Conservation (phyloP, 2,797 vertebrate species). For the Sciurus carolinensis region DNA sequence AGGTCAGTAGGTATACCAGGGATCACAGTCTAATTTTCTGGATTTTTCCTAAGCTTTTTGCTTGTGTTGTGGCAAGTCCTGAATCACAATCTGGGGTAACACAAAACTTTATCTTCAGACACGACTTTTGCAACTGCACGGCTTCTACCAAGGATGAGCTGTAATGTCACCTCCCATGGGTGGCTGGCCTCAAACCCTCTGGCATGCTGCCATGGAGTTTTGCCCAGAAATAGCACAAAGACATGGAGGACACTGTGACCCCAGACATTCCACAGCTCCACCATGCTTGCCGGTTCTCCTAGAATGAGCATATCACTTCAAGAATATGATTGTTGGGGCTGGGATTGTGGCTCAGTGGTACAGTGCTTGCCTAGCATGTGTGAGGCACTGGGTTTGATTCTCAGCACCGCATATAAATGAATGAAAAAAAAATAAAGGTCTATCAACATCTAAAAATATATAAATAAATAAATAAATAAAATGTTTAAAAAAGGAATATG, state of each 20-base stretch:
- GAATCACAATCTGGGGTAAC: neutral
- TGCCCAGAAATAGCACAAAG: neutral
- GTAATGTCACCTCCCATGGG: neutral
- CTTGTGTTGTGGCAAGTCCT: neutral
- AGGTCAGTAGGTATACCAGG: neutral
- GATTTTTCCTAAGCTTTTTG: neutral
- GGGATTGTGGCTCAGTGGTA: too few relatives aligned
- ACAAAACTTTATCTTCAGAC: neutral
- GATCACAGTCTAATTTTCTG: neutral
- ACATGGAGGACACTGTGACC: neutral
- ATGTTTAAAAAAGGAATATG: neutral
- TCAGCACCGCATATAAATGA: too few relatives aligned
- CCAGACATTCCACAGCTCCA: neutral
- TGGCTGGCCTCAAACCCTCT: neutral
- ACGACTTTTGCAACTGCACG: neutral
- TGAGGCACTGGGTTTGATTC: too few relatives aligned
- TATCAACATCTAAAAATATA: too few relatives aligned
- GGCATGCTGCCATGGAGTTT: neutral
- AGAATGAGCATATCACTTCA: rapidly evolving
- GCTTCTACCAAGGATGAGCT: neutral
- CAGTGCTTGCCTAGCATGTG: too few relatives aligned
- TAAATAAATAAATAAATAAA: too few relatives aligned
- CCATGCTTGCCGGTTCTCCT: neutral
- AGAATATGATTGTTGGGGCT: neutral
- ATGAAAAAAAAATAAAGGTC: too few relatives aligned